Evolutionary conservation across 2,797 vertebrate species (phyloP), one percentile per base, ranked within the genome.

Genomic region (Muraenolepis orangiensis): DNA sequence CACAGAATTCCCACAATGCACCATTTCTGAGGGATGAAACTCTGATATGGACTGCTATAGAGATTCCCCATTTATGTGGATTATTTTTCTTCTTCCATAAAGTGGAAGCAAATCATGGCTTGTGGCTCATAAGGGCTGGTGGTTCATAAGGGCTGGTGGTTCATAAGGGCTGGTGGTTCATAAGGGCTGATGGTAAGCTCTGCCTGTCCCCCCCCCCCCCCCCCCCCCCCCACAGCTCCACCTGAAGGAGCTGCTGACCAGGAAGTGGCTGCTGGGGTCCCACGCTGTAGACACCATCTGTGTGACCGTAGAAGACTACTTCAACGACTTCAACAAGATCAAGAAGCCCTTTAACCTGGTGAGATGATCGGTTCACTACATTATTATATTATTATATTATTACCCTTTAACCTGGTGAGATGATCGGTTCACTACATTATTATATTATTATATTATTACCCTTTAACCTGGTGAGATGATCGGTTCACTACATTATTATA

Each of bases 281-380:
- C 97, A 97, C 20, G 96, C 97, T 0, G 96, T 98, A 40, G 98
- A 98, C 84, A 99, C 95, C 64, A 98, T 99, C 90, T 99, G 97
- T 84, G 97, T 98, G 86, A 98, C 98, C 0, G 95, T 99, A 78
- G 97, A 98, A 83, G 97, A 98, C 88, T 99, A 99, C 89, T 99
- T 99, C 89, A 97, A 96, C 38, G 98, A 99, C 89, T 99, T 99
- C 85, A 94, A 97, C 88, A 98, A 92, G 87, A 97, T 99, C 85
- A 99, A 99, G 89, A 97, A 94, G 72, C 97, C 97, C 0, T 98
- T 95, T 81, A 98, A 95, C 86, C 95, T 96, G 96, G 98, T 98
- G 88, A 32, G 20, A 4, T 42, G 40, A 18, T 16, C 38, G 0
- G 30, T 18, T 57, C n/a, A n/a, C n/a, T n/a, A n/a, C n/a, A n/a